These are phyloP conservation scores for Heliconius nattereri DNA, from an alignment of 1,140 invertebrate species.

Conservation along the genomic window DNA sequence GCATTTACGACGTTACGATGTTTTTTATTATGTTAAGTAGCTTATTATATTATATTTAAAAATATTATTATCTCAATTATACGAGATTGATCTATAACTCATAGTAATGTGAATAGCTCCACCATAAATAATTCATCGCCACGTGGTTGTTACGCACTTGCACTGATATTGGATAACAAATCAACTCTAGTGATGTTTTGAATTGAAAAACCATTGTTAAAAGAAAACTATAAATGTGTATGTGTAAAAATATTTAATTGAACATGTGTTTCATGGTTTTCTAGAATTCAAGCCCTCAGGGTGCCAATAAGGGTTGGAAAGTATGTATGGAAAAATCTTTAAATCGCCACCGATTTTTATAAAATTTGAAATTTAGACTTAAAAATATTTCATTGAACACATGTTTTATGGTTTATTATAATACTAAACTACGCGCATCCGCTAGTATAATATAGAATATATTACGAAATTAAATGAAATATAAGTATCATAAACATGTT, in stretches of 20 bases:
- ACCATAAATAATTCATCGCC: conserved; percentile 2
- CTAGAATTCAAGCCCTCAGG: too few species aligned
- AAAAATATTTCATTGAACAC: too few species aligned
- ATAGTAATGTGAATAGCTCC: neutral
- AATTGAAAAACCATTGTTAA: neutral
- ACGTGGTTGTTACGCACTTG: conserved; percentile 10
- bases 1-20: too few species aligned
- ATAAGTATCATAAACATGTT: neutral
- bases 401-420: too few species aligned
- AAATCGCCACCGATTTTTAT: too few species aligned
- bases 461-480: neutral
- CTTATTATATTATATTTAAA: neutral
- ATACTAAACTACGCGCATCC: too few species aligned
- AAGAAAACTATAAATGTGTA: too few species aligned
- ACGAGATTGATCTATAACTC: neutral
- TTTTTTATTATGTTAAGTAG: neutral
- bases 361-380: too few species aligned
- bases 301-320: too few species aligned
- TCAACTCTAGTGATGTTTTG: neutral
- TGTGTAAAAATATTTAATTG: too few species aligned
- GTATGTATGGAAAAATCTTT: too few species aligned
- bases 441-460: neutral
- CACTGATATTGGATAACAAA: conserved; percentile 11
- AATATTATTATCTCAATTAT: neutral
- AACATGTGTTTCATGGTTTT: too few species aligned